Evolutionary conservation across 2,797 vertebrate genomes (phyloP).

Genomic region (Phalloptychus januarius): DNA sequence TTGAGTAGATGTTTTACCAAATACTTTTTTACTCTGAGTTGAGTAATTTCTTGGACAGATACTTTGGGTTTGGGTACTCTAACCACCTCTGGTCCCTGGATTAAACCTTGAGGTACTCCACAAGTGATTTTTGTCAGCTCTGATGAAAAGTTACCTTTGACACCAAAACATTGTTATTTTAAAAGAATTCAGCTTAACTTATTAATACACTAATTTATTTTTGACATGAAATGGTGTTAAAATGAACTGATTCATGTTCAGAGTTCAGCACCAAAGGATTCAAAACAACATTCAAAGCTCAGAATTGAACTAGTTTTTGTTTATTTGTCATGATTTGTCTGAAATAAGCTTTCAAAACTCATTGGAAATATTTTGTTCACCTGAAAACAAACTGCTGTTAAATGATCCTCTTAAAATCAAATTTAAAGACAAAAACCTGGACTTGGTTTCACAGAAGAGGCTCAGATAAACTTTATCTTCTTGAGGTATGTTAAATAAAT

Average conservation of each 20-base stretch:
- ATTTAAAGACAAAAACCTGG: not conserved
- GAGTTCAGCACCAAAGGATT: not conserved
- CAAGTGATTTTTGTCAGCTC: too few relatives aligned
- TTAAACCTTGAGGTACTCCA: too few relatives aligned
- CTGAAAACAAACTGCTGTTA: not conserved
- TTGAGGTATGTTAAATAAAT: not conserved
- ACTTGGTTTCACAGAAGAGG: not conserved
- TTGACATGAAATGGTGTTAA: not conserved
- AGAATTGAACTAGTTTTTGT: not conserved
- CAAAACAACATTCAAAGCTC: not conserved
- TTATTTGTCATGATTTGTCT: not conserved
- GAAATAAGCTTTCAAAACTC: not conserved
- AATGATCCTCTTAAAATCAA: not conserved
- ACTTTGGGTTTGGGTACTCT: too few relatives aligned
- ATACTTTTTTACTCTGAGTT: too few relatives aligned
- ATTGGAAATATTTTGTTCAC: not conserved
- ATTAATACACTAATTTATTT: not conserved
- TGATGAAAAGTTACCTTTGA: too few relatives aligned
- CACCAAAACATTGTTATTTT: not conserved
- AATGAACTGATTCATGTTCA: not conserved
- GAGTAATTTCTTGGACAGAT: too few relatives aligned
- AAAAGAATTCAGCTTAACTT: not conserved
- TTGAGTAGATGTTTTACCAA: too few relatives aligned
- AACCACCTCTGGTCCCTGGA: too few relatives aligned
- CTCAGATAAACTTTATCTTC: not conserved